A percentile compares a stretch with the other conserved stretches of the same genome.
These are phyloP conservation scores for Melanostigma gelatinosum DNA, from an alignment of 2,113 vertebrate genomes.

Conservation along the genomic window DNA sequence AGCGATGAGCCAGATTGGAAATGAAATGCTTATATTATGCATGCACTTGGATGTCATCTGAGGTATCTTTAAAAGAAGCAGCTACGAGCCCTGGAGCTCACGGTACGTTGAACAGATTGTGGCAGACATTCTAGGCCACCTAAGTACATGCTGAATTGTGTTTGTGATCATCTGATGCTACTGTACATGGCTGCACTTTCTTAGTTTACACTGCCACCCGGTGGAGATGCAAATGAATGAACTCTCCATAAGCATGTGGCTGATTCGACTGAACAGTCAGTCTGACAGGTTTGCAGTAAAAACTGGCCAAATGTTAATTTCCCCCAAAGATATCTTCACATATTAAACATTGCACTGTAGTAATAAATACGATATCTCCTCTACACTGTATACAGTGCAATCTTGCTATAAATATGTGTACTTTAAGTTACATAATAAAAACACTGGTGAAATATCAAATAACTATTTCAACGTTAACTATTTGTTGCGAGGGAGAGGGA, in stretches of 20 bases:
- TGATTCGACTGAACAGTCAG: neutral
- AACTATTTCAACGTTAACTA: neutral
- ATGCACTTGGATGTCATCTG: slow-evolving; percentile 14
- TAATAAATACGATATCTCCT: neutral
- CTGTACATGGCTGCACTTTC: neutral
- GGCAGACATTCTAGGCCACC: slow-evolving; percentile 37
- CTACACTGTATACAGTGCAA: neutral
- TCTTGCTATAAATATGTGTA: neutral
- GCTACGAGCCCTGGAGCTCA: neutral
- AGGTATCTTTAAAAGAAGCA: slow-evolving; percentile 14
- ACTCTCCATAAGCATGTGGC: neutral
- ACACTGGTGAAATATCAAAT: neutral
- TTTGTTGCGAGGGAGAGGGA: slow-evolving; percentile 16
- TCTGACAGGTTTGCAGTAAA: neutral
- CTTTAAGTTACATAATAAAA: neutral
- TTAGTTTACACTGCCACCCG: slow-evolving; percentile 64
- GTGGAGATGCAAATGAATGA: slow-evolving; percentile 20
- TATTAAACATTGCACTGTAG: neutral
- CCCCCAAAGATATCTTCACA: too few species aligned
- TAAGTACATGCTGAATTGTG: slow-evolving; percentile 26
- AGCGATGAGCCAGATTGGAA: slow-evolving; percentile 4
- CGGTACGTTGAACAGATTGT: slow-evolving; percentile 37
- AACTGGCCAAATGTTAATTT: neutral
- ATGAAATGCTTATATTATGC: slow-evolving; percentile 1
- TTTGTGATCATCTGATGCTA: slow-evolving; percentile 21